Evolutionary conservation across 1,140 invertebrate genomes (phyloP), one percentile per base, ranked within the genome.

Genomic region (Phymorhynchus buccinoides): DNA sequence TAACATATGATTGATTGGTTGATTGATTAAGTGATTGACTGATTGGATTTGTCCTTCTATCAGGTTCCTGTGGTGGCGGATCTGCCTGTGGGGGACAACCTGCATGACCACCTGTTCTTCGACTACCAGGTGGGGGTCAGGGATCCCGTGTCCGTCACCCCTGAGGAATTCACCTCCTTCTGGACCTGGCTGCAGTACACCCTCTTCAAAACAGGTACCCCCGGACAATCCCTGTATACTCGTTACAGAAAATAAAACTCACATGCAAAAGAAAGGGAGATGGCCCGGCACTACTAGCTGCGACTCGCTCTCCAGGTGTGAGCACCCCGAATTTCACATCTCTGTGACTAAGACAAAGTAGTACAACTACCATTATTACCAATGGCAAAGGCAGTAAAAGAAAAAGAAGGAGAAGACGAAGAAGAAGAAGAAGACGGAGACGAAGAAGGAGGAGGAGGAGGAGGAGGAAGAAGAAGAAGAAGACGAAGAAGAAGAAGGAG

Each of bases 41-140:
- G 2, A 68, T 7, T n/a, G 62, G 62, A 68, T 27, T 14, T 14
- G 30, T 30, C 14, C 30, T 32, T 71, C 4, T 71, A 7, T 14
- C 66, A 88, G 89, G 90, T 92, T 27, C 88, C 87, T 14, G 89
- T 91, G 16, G 75, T 87, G 39, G 88, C 89, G 4, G 95, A 97
- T 94, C 94, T 96, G 39, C 95, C 96, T 0, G 97, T 98, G 4
- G 98, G 98, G 0, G 94, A 96, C 79, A 98, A 98, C 93, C 94
- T 98, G 0, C 96, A 96, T 86, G 96, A 97, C 89, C 96, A 97
- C 79, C 7, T 85, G 37, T 80, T 52, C 56, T 81, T 84, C 71
- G 79, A 81, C 52, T 62, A 84, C 41, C 48, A 48, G 4, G 83
- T 84, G 39, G 79, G 44, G 27, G 75, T 85, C 22, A 80, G 44